phyloP scores from a whole-genome alignment of 2,888 invertebrate genomes.

The Acanthosepion esculentum region DNA sequence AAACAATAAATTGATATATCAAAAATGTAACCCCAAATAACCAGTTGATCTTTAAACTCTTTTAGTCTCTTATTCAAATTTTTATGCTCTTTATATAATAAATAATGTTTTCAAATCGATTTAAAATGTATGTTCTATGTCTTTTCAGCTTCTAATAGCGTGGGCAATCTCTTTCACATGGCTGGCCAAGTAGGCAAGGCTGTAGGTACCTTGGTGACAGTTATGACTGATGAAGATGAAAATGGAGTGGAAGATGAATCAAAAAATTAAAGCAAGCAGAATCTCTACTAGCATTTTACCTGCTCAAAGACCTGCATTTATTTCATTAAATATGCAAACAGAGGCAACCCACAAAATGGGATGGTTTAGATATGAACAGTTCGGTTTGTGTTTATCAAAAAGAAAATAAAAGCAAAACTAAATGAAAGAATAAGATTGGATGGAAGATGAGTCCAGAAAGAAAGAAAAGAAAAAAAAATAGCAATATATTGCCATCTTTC shows the following conservation, averaged over 20 bases:
- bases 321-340: too few species aligned
- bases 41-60: not conserved
- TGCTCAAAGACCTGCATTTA: not conserved
- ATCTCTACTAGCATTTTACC: not conserved
- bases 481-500: not conserved
- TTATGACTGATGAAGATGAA: constrained; percentile 86
- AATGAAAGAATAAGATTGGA: too few species aligned
- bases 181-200: constrained; percentile 91
- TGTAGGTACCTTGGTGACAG: constrained; percentile 90
- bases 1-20: too few species aligned
- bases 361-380: not conserved
- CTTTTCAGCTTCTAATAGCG: constrained; percentile 76
- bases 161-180: constrained; percentile 86
- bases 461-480: not conserved
- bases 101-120: not conserved
- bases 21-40: not conserved
- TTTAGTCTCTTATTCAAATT: too few species aligned
- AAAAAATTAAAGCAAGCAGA: constrained; percentile 35
- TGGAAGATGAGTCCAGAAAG: not conserved
- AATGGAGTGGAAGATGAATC: constrained; percentile 62
- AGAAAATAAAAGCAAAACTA: too few species aligned
- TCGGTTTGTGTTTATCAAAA: not conserved
- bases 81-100: too few species aligned
- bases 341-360: not conserved
- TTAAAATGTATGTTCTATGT: not conserved